Base-by-base conservation (phyloP, 2,888 invertebrate genomes). In the Drosophila tripunctata region DNA sequence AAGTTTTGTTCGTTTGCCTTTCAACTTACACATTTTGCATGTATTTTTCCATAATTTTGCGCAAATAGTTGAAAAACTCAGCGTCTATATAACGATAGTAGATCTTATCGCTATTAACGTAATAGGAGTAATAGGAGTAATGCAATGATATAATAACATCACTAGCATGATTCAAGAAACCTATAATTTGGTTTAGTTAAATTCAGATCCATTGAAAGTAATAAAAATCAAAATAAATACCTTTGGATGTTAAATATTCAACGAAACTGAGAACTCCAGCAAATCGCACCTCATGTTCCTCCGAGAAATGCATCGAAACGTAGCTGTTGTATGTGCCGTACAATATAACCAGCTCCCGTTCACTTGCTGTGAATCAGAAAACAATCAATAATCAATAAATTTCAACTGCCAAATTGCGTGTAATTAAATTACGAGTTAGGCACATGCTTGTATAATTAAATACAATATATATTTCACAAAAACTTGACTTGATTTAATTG, bases 181-280 rank as follows among this genome's bases (percentile, higher is more conserved):
- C 86, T 87, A 21, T 5, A 63, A 14, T 24, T 15, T 12, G 6
- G 3, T 4, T 0, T 1, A 15, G 15, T 35, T 2, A 10, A 47
- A 31, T n/a, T n/a, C n/a, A n/a, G n/a, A n/a, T n/a, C n/a, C 7
- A 15, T 7, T 24, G 30, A 6, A 15, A 22, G 10, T 7, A 36
- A 17, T 14, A 1, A 41, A 44, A n/a, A 8, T 3, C 4, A 0
- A 40, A 33, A 1, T 12, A 78, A 68, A 43, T 30, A 87, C 87
- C 86, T 47, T 78, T 78, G 1, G 58, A 21, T 8, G 80, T 79
- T 15, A 85, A 52, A 38, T 75, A 86, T 44, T 70, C 64, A 0
- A 81, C 68, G 33, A 81, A 73, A 31, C 64, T 69, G 1, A 86
- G 55, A 5, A 67, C 71, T 5, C 61, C 58, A 14, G 47, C 12